Conservation (phyloP, 2,113 vertebrate species). For the Centropristis striata region DNA sequence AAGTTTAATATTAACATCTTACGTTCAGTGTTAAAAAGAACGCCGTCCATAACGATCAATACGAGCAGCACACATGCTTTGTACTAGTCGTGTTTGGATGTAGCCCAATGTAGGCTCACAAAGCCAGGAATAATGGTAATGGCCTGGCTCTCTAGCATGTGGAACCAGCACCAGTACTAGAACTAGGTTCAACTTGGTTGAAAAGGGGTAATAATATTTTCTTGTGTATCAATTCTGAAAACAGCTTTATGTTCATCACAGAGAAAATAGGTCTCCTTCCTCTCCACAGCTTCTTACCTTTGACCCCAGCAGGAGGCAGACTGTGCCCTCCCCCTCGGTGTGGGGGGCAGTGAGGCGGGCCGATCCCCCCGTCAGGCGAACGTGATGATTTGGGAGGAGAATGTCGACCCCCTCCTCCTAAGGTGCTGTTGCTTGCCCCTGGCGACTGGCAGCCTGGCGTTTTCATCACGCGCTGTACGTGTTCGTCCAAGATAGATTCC, state of each 20-base stretch:
- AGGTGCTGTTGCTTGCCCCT: constrained; percentile 84
- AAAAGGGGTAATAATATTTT: no score
- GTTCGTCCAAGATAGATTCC: constrained; percentile 94
- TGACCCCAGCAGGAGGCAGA: constrained; percentile 70
- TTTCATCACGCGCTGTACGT: constrained; percentile 94
- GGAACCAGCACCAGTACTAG: no score
- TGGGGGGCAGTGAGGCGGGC: constrained; percentile 77
- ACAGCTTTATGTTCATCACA: not conserved
- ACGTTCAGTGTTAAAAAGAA: no score
- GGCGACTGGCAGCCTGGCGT: constrained; percentile 95
- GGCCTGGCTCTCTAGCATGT: no score
- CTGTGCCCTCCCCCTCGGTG: constrained; percentile 75
- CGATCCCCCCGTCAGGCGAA: constrained; percentile 89
- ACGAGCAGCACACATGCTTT: no score
- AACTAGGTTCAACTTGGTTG: no score
- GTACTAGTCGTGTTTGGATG: no score
- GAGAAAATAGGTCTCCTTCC: not conserved
- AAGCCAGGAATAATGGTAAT: no score
- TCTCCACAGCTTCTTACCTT: constrained; percentile 68
- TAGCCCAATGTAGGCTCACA: no score
- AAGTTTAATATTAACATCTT: no score
- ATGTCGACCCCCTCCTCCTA: constrained; percentile 86
- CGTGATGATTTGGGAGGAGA: constrained; percentile 89
- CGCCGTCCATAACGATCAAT: no score
- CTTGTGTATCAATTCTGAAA: not conserved